Conservation (phyloP, 2,888 invertebrate genomes). For the Phortica okadai region DNA sequence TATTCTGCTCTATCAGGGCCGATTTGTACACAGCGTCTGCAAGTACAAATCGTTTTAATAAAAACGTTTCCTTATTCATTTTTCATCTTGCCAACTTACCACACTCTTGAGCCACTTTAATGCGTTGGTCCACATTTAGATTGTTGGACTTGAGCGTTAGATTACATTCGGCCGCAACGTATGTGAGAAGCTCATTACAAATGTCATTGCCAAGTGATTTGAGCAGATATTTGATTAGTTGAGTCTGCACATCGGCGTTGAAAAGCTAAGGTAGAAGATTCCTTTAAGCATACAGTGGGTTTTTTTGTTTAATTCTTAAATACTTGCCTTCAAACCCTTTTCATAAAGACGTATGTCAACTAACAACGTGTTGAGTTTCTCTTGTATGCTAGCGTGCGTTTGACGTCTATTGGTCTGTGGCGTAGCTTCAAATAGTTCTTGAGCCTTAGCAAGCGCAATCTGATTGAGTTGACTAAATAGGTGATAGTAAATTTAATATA, state of each 20-base stretch:
- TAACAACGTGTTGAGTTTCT: constrained; percentile 86
- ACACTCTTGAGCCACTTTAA: constrained; percentile 83
- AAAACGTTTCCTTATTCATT: not conserved
- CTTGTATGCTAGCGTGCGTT: constrained; percentile 88
- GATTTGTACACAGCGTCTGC: constrained; percentile 83
- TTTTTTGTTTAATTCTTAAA: not conserved
- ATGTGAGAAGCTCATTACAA: constrained; percentile 85
- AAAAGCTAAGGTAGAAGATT: constrained; percentile 74
- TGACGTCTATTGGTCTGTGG: constrained; percentile 86
- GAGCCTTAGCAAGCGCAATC: constrained; percentile 82
- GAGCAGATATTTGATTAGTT: constrained; percentile 88
- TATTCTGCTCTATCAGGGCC: constrained; percentile 82
- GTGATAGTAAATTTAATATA: not conserved
- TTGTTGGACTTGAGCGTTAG: constrained; percentile 78
- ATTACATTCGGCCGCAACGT: constrained; percentile 86
- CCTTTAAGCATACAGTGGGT: too few species aligned
- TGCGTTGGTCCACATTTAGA: constrained; percentile 81
- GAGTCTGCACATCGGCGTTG: constrained; percentile 81
- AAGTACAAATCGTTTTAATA: constrained; percentile 25
- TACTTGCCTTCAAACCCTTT: constrained; percentile 82
- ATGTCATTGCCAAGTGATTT: constrained; percentile 91
- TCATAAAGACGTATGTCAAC: constrained; percentile 88
- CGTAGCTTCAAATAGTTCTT: constrained; percentile 85
- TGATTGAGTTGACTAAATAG: constrained; percentile 81
- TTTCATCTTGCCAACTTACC: constrained; percentile 52